Evolutionary conservation across 2,113 vertebrate species (phyloP).

Genomic region (Semnornis frantzii): DNA sequence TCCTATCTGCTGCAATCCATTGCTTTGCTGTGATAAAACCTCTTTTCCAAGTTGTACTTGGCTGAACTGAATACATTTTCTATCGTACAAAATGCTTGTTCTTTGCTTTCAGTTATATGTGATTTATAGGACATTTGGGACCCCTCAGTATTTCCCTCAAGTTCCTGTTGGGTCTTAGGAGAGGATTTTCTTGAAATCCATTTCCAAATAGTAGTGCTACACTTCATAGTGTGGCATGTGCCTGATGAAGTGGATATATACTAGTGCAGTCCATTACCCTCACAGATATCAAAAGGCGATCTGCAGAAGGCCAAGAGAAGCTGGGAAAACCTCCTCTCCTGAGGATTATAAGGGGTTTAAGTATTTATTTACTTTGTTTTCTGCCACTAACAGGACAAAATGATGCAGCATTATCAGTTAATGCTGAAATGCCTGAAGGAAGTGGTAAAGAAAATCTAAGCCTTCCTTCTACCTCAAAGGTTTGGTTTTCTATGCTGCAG

Average conservation of each 20-base stretch:
- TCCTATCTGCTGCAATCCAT: not conserved
- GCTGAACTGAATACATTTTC: not conserved
- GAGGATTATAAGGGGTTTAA: not conserved
- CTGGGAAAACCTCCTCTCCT: not conserved
- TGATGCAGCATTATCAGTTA: not conserved
- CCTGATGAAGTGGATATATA: not conserved
- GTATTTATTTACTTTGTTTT: not conserved
- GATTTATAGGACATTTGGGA: not conserved
- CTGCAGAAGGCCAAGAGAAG: not conserved
- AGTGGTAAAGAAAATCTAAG: not conserved
- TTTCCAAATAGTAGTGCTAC: not conserved
- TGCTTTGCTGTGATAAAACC: not conserved
- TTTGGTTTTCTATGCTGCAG: not conserved
- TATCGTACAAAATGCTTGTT: not conserved
- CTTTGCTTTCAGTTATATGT: not conserved
- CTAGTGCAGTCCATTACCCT: not conserved
- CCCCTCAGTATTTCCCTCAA: not conserved
- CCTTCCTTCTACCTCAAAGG: not conserved
- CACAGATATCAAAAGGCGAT: not conserved
- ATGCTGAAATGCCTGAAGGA: not conserved
- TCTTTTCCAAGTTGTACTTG: not conserved
- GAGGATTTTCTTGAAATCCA: not conserved
- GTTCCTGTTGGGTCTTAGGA: not conserved
- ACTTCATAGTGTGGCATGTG: not conserved
- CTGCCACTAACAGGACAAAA: not conserved